Evolutionary conservation across 2,797 vertebrate genomes (phyloP), one percentile per base, ranked within the genome.

Genomic region (Eospalax fontanierii): DNA sequence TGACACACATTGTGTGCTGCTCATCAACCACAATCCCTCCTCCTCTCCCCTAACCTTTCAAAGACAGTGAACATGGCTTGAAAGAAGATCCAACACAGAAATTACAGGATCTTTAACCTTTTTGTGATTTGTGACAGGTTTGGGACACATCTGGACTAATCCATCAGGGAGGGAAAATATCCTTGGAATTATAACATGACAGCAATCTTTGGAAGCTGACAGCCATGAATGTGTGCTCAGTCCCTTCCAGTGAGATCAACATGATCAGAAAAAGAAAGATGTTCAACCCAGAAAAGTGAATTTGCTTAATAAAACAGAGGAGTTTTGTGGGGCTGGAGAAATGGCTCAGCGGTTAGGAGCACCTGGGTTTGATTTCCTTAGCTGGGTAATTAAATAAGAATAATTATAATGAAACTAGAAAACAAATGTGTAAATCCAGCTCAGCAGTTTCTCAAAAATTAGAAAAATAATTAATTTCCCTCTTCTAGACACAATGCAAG

Each of bases 31-130:
- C 2, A 0, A 10, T 92, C 59, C 91, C 28, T 10, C 43, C 61
- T 4, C 87, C 43, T 8, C 54, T 15, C 63, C 35, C 33, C 75
- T 59, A 6, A 95, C 73, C 46, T 12, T 16, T 97, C 59, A 21
- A 66, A 96, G 92, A 96, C 94, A 91, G 86, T 90, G 93, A 92
- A 94, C 96, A 96, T 79, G 87, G 87, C 80, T 92, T 95, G 93
- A 97, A 78, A 94, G 86, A 95, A 89, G 79, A 66, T 61, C 88
- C 86, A 83, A 93, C 94, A 94, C 35, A 93, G 78, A 90, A 93
- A 94, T 96, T 84, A 87, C 81, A 92, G 57, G 94, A 84, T 92
- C 89, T 96, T 95, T 90, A 86, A 95, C 95, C 71, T 74, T 76
- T 88, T 81, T 93, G 94, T 97, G 81, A 84, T 94, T 75, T 93